Percentiles rank a stretch among this genome's conserved stretches.
Conservation (phyloP, 2,113 vertebrate species). For the Zosterops hypoxanthus region DNA sequence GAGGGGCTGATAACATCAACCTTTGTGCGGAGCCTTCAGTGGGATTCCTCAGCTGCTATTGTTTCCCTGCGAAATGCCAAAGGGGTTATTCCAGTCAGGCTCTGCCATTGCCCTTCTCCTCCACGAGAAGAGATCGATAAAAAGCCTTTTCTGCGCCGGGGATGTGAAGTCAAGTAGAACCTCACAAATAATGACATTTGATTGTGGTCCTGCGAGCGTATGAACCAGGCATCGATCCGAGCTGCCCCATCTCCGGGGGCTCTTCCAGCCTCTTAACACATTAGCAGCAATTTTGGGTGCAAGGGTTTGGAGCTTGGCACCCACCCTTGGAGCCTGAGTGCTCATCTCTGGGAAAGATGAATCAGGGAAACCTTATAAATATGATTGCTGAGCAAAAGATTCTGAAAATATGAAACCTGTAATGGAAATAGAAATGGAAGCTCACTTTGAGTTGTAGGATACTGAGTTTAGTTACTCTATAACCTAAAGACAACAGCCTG, state of each 20-base stretch:
- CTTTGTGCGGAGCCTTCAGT: background rate
- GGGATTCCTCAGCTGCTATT: background rate
- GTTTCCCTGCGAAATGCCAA: conserved; percentile 55
- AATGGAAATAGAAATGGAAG: no score
- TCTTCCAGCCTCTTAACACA: conserved; percentile 44
- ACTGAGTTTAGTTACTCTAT: no score
- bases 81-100: conserved; percentile 43
- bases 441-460: no score
- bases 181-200: conserved; percentile 88
- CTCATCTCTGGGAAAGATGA: background rate
- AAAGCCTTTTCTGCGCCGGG: conserved; percentile 81
- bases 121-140: conserved; percentile 82
- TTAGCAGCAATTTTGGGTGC: conserved; percentile 26
- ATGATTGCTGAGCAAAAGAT: no score
- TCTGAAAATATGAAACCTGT: no score
- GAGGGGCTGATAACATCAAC: background rate
- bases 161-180: conserved; percentile 91
- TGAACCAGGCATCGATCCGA: conserved; percentile 81
- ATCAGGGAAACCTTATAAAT: no score
- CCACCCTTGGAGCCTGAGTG: background rate
- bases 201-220: conserved; percentile 75
- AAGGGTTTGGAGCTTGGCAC: background rate
- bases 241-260: background rate
- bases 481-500: no score
- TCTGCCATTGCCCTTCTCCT: conserved; percentile 82